A percentile compares a stretch with the other conserved stretches of the same genome.
Conservation (phyloP, 2,797 vertebrate species). For the Sebastes melanostomus region DNA sequence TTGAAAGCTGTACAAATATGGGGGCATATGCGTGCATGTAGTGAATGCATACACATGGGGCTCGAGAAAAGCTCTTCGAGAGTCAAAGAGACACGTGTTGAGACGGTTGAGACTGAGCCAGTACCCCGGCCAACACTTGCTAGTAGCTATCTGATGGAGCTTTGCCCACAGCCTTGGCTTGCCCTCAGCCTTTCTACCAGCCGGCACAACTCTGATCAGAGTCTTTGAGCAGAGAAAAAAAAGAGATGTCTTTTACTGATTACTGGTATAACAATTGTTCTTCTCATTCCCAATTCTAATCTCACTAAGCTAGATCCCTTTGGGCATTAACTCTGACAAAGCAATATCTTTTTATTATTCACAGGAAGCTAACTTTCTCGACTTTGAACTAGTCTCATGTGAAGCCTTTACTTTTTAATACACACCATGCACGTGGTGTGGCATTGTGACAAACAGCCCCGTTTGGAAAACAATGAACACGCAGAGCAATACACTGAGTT, state of each 20-base stretch:
- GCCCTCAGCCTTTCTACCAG: constrained; percentile 41
- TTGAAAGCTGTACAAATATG: neutral
- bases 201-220: constrained; percentile 48
- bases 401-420: constrained; percentile 47
- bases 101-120: constrained; percentile 47
- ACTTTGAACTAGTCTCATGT: constrained; percentile 37
- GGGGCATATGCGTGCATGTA: neutral
- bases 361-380: constrained; percentile 21
- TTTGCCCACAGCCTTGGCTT: constrained; percentile 50
- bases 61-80: neutral
- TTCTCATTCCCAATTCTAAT: constrained; percentile 39
- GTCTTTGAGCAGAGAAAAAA: constrained; percentile 48
- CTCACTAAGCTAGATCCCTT: constrained; percentile 34
- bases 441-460: constrained; percentile 53
- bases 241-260: constrained; percentile 54
- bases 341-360: constrained; percentile 49
- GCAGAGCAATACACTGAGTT: constrained; percentile 25
- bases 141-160: constrained; percentile 52
- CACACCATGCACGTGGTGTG: neutral
- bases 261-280: constrained; percentile 29
- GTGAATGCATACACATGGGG: neutral
- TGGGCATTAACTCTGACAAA: constrained; percentile 41
- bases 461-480: constrained; percentile 40
- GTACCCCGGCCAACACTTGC: constrained; percentile 18
- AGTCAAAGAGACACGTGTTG: constrained; percentile 44